A percentile compares a stretch with the other conserved stretches of the same genome.
phyloP scores from a whole-genome alignment of 2,888 invertebrate species.

The Isotomurus palustris region DNA sequence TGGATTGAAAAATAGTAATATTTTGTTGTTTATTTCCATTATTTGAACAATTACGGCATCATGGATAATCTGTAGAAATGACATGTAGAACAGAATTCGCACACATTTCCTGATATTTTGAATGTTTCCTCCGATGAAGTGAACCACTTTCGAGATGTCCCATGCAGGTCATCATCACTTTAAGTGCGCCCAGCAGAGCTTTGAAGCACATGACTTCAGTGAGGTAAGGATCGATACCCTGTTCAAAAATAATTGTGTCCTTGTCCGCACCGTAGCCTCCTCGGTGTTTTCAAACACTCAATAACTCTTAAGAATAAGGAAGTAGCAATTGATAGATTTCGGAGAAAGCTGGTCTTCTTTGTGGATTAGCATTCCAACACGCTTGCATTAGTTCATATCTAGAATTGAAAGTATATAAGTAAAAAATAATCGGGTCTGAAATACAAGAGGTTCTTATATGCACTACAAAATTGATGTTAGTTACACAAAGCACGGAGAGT shows the following conservation, averaged over 20 bases:
- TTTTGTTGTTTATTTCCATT: too few species aligned
- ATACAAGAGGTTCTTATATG: too few species aligned
- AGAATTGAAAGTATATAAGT: too few species aligned
- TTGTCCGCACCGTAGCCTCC: background rate
- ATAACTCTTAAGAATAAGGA: too few species aligned
- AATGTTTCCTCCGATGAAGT: background rate
- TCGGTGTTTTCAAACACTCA: background rate
- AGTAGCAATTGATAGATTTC: too few species aligned
- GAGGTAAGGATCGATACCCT: background rate
- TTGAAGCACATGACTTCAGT: constrained; percentile 4
- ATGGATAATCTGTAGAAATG: background rate
- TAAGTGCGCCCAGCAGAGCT: background rate
- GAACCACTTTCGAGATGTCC: background rate
- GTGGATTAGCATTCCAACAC: too few species aligned
- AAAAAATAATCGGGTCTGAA: too few species aligned
- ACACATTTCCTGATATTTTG: background rate
- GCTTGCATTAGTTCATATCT: too few species aligned
- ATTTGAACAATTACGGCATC: background rate
- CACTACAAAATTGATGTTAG: too few species aligned
- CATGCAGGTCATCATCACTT: constrained; percentile 1
- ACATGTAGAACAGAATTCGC: background rate
- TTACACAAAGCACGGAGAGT: too few species aligned
- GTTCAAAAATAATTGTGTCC: background rate
- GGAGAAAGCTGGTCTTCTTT: too few species aligned
- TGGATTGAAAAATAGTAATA: too few species aligned